Evolutionary conservation across 2,113 vertebrate species (phyloP), one percentile per base, ranked within the genome.

Genomic region (Nerophis lumbriciformis): DNA sequence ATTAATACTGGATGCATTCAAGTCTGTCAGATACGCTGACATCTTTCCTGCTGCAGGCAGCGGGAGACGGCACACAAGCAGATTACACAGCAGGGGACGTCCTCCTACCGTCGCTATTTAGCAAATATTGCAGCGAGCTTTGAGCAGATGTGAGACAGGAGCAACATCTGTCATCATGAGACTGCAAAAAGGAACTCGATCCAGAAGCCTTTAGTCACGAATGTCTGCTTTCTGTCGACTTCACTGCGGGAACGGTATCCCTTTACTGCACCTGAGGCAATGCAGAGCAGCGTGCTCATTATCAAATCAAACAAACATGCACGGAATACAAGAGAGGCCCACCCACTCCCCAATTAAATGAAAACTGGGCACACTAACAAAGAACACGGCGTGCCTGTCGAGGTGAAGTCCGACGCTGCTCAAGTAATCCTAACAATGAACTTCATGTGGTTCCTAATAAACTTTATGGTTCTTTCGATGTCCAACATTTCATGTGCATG

Each of bases 261-360:
- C 68, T 65, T 51, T 59, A 70, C 81, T 79, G 77, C 83, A 87
- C 80, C 80, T 79, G 81, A 80, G 77, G 66, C 77, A 69, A 71
- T 53, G 37, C 80, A 74, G 71, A 66, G 79, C 64, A 70, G 75
- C 77, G 11, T 71, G 71, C 76, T 84, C 83, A 87, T 88, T 87
- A 89, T 88, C 82, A 85, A 81, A 89, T 89, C 87, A 86, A 83
- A 87, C 66, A 83, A 68, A 69, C 48, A 66, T 57, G 71, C 64
- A 69, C 58, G 62, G 61, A 83, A 71, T 75, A 84, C 61, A 69
- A 66, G 55, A 69, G 64, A 71, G 70, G 72, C 55, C 72, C 59
- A 48, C 78, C 61, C 38, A 37, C 47, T 56, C 62, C 54, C 39
- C 61, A 77, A 76, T 82, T 69, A 77, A 73, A 75, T 60, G 37